Evolutionary conservation across 1,140 invertebrate genomes (phyloP), one percentile per base, ranked within the genome.

Genomic region (Pentalonia nigronervosa): DNA sequence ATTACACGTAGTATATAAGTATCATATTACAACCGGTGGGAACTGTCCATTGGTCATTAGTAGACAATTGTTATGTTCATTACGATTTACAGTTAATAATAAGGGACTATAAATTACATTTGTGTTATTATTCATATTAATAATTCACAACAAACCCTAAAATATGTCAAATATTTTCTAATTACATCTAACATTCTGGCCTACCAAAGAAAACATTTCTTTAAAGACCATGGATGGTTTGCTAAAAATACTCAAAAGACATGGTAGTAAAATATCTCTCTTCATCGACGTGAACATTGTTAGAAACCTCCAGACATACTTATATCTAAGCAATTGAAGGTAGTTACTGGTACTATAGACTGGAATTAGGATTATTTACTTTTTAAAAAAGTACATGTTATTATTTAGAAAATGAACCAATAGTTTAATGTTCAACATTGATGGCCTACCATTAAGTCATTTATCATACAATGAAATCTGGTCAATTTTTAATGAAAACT

Each of bases 381-480:
- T 87, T 87, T 87, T 87, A 48, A 25, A 25, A 87, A 25, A 45
- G 48, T 47, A 86, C 30, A 86, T 48, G 41, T 87, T 87, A 87
- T 87, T 45, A 83, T 83, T n/a, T 87, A 14, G 41, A 25, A 23
- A 47, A 87, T 47, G 45, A 87, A 30, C 48, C 84, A 87, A 92
- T 92, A 7, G 41, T 7, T 36, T 92, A n/a, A n/a, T 81, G 45
- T 21, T 67, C 41, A 76, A 76, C n/a, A 76, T 92, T 23, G 90
- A 92, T 92, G 90, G 90, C 21, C 47, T 92, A n/a, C 60, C 56
- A 41, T 47, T 45, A 30, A 76, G 41, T 76, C 45, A 83, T 67
- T 47, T 23, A 76, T 67, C 34, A 47, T 83, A 45, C 30, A 92
- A 36, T 92, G 53, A 92, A 76, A n/a, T 83, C 7, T 76, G 53